A percentile compares a stretch with the other conserved stretches of the same genome.
phyloP scores from a whole-genome alignment of 2,113 vertebrate species.

The Pontoporia blainvillei region DNA sequence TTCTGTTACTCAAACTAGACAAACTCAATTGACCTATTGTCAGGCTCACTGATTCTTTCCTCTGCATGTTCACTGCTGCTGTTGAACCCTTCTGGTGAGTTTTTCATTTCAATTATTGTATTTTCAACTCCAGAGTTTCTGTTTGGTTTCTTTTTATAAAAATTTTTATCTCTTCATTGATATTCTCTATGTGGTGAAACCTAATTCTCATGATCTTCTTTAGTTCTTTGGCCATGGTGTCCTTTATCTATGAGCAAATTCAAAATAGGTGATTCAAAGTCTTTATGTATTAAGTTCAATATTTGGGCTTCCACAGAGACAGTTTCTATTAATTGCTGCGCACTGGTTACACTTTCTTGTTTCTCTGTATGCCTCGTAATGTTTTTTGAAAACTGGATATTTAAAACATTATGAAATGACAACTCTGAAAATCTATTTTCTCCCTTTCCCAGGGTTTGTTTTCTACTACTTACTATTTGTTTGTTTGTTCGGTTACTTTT shows the following conservation, averaged over 20 bases:
- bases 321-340: background rate
- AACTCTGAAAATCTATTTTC: background rate
- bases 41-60: background rate
- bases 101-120: background rate
- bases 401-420: background rate
- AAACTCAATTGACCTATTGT: background rate
- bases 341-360: background rate
- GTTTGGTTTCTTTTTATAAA: background rate
- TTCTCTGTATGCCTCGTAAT: background rate
- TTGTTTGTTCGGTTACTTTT: background rate
- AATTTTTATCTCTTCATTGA: background rate
- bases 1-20: background rate
- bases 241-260: background rate
- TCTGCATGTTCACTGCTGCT: background rate
- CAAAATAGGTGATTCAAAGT: background rate
- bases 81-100: background rate
- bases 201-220: background rate
- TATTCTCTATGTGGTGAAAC: background rate
- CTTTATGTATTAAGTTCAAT: background rate
- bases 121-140: background rate
- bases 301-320: background rate
- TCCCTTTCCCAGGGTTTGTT: background rate
- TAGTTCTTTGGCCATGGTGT: background rate
- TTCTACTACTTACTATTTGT: background rate
- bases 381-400: background rate